These are phyloP conservation scores for Sipha flava DNA, from an alignment of 1,140 invertebrate genomes.

Conservation along the genomic window DNA sequence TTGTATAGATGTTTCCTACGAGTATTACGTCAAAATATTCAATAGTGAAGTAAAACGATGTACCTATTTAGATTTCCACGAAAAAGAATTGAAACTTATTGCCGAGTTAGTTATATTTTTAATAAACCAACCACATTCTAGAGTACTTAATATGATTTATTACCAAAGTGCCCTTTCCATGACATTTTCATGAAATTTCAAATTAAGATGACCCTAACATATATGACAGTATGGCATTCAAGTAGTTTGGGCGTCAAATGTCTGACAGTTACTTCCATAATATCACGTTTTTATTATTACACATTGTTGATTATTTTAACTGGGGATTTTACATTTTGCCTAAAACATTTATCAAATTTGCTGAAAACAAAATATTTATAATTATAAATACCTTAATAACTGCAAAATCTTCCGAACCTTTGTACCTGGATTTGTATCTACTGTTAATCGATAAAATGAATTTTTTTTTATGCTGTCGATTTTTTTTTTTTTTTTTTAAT, in stretches of 20 bases:
- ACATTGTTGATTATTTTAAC: background rate
- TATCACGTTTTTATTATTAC: background rate
- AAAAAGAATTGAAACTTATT: background rate
- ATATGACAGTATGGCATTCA: background rate
- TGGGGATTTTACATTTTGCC: no score
- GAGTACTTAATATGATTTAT: background rate
- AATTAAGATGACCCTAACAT: background rate
- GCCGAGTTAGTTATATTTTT: background rate
- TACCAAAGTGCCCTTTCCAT: slow-evolving; percentile 2
- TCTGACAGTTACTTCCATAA: background rate
- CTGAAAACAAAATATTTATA: no score
- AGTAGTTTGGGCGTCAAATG: background rate
- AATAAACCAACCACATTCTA: background rate
- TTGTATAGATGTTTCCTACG: background rate
- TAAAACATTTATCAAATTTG: no score
- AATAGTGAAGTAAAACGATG: background rate
- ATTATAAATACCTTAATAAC: no score
- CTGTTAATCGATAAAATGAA: no score
- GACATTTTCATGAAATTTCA: slow-evolving; percentile 8
- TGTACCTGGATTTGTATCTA: no score
- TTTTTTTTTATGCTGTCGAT: no score
- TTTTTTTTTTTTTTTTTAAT: no score
- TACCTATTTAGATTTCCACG: background rate
- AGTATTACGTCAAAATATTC: background rate
- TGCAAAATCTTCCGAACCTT: no score